Conservation (phyloP, 2,797 vertebrate genomes). For the Cynodonichthys magdalenae region DNA sequence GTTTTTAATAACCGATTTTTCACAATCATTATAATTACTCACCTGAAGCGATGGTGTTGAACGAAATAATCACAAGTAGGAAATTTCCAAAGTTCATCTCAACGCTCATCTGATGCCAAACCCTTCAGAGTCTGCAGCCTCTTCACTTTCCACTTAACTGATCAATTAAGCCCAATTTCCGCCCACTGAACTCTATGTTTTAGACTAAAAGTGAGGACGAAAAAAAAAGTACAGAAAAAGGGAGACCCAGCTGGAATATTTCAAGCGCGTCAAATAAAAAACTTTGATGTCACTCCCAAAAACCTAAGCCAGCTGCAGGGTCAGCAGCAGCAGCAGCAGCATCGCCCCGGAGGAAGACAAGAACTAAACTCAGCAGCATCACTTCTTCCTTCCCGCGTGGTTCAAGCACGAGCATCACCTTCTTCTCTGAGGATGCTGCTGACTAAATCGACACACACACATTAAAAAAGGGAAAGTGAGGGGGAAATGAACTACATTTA, state of each 20-base stretch:
- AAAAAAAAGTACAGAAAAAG: not conserved
- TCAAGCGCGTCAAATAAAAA: conserved; percentile 57
- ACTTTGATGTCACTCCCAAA: conserved; percentile 65
- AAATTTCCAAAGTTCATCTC: conserved; percentile 74
- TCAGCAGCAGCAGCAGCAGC: conserved; percentile 33
- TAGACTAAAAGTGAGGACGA: not conserved
- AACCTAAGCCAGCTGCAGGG: conserved; percentile 44
- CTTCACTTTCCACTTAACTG: conserved; percentile 19
- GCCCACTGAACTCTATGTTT: conserved; percentile 1
- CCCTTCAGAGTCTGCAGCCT: conserved; percentile 33
- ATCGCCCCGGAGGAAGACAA: conserved; percentile 52
- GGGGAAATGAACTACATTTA: not conserved
- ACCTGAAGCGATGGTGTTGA: conserved; percentile 67
- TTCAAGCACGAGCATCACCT: conserved; percentile 26
- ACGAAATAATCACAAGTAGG: conserved; percentile 58
- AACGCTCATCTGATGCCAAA: conserved; percentile 44
- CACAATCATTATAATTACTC: conserved; percentile 9
- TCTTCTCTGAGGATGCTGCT: conserved; percentile 24
- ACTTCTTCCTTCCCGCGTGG: conserved; percentile 56
- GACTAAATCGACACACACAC: conserved; percentile 4
- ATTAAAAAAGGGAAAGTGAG: not conserved
- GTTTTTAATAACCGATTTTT: not conserved
- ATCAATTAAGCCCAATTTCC: conserved; percentile 18
- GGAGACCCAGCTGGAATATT: conserved; percentile 45
- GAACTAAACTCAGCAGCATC: conserved; percentile 64